Conservation (phyloP, 2,888 invertebrate species). For the Isoperla grammatica region DNA sequence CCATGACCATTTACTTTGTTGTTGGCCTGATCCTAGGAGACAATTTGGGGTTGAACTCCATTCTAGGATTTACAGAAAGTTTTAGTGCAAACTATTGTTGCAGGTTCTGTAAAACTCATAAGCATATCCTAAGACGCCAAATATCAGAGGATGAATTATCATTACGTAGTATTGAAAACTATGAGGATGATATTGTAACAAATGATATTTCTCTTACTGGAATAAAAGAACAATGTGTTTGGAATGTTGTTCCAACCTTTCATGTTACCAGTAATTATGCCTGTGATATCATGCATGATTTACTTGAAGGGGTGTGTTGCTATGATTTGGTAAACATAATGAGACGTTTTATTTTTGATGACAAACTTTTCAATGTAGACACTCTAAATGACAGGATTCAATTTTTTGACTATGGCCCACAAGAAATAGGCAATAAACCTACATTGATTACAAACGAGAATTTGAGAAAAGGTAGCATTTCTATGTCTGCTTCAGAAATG, state of each 20-base stretch:
- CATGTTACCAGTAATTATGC: constrained; percentile 30
- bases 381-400: neutral
- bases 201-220: constrained; percentile 30
- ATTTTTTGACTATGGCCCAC: too few species aligned
- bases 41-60: constrained; percentile 29
- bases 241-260: constrained; percentile 27
- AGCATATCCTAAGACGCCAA: constrained; percentile 25
- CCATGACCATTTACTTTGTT: constrained; percentile 26
- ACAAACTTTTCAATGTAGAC: constrained; percentile 30
- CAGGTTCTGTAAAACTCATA: constrained; percentile 30
- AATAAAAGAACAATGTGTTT: constrained; percentile 25
- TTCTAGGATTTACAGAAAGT: constrained; percentile 27
- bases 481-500: too few species aligned
- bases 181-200: neutral
- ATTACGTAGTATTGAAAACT: constrained; percentile 17
- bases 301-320: constrained; percentile 32
- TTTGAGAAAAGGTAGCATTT: too few species aligned
- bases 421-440: too few species aligned
- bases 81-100: constrained; percentile 30
- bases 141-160: constrained; percentile 20
- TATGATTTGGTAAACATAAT: constrained; percentile 31
- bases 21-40: constrained; percentile 28
- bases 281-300: constrained; percentile 35
- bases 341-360: constrained; percentile 31
- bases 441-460: too few species aligned